phyloP scores from a whole-genome alignment of 1,140 invertebrate species.

The Gyrodactylus bullatarudis region DNA sequence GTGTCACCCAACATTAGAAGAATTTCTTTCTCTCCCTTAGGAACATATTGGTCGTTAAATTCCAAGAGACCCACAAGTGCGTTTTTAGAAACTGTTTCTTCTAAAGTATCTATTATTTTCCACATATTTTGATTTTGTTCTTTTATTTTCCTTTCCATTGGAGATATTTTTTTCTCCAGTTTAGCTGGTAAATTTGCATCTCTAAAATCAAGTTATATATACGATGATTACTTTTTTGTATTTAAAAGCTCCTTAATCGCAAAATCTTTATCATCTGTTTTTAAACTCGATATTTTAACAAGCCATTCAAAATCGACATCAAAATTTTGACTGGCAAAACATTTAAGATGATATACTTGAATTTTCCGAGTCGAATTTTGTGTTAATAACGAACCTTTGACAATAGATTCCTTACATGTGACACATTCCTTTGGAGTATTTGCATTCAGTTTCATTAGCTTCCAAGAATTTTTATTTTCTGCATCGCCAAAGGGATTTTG shows the following conservation, averaged over 20 bases:
- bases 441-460: not conserved
- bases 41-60: constrained; percentile 34
- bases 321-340: not conserved
- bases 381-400: not conserved
- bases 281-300: not conserved
- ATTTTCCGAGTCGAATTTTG: not conserved
- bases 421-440: not conserved
- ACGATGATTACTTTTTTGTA: not conserved
- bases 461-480: not conserved
- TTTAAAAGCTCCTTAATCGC: not conserved
- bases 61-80: constrained; percentile 30
- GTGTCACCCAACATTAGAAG: constrained; percentile 41
- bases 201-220: too few species aligned
- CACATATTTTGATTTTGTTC: constrained; percentile 46
- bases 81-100: constrained; percentile 15
- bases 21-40: constrained; percentile 32
- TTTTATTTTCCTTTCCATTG: constrained; percentile 15
- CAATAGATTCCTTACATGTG: not conserved
- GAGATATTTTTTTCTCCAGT: not conserved
- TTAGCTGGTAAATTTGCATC: too few species aligned
- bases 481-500: constrained; percentile 7
- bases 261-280: not conserved
- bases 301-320: not conserved
- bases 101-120: constrained; percentile 29
- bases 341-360: not conserved